Conservation (phyloP, 2,888 invertebrate species). For the Drosophila fulvimacula region DNA sequence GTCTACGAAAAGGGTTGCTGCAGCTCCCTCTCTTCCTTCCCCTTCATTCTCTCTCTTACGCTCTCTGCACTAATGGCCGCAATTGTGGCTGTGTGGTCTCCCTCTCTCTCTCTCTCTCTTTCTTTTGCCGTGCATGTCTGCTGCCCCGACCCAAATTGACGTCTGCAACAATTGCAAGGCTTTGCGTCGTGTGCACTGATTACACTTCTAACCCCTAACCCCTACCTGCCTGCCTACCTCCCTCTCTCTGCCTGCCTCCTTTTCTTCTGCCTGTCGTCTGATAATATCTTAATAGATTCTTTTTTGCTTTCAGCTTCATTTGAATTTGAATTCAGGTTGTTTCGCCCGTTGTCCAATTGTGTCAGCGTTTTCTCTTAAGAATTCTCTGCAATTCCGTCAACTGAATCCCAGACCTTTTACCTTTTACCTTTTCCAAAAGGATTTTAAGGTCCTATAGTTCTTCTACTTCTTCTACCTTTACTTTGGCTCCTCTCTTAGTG, state of each 20-base stretch:
- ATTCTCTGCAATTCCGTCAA: conserved; percentile 50
- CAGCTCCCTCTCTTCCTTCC: conserved; percentile 20
- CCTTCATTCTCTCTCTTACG: conserved; percentile 3
- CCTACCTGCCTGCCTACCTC: neutral
- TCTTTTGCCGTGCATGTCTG: conserved; percentile 23
- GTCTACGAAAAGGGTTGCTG: conserved; percentile 76
- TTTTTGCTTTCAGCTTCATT: conserved; percentile 73
- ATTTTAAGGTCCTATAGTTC: conserved; percentile 20
- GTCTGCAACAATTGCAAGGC: conserved; percentile 74
- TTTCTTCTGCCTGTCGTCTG: conserved; percentile 50
- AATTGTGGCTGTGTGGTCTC: conserved; percentile 64
- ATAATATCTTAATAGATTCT: conserved; percentile 80
- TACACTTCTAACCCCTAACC: conserved; percentile 30
- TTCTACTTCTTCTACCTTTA: conserved; percentile 1
- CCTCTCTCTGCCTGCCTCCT: conserved; percentile 27
- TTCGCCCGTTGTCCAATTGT: conserved; percentile 26
- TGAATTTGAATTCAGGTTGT: conserved; percentile 69
- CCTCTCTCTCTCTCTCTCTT: conserved; percentile 13
- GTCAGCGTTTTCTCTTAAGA: conserved; percentile 33
- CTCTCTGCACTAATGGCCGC: conserved; percentile 73
- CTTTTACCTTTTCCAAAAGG: conserved; percentile 16
- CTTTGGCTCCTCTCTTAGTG: conserved; percentile 33
- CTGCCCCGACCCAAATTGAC: conserved; percentile 70
- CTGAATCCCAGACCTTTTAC: conserved; percentile 33
- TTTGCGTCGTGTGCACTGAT: conserved; percentile 54